These are phyloP conservation scores for Sardinella longiceps DNA, from an alignment of 2,797 vertebrate genomes.

Conservation along the genomic window DNA sequence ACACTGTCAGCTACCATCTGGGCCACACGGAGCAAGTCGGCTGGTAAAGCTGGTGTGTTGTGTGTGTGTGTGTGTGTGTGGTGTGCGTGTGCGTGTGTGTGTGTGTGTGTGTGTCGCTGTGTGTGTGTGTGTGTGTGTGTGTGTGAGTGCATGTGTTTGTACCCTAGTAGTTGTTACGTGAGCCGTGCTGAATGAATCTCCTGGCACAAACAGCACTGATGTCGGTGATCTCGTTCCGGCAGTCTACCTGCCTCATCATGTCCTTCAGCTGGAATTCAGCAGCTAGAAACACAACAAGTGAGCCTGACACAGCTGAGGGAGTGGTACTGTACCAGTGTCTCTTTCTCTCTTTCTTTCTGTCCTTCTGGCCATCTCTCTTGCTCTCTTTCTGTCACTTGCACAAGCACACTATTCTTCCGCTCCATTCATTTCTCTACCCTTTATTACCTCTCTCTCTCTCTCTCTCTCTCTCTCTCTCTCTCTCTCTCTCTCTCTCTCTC, in stretches of 20 bases:
- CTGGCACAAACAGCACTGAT: background rate
- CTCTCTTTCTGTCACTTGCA: background rate
- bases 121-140: background rate
- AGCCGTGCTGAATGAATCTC: background rate
- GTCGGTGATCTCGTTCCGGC: background rate
- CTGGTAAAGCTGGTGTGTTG: background rate
- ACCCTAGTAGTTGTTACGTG: background rate
- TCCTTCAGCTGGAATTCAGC: background rate
- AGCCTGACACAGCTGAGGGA: background rate
- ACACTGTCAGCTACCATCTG: background rate
- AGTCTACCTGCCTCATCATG: background rate
- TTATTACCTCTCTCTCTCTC: background rate
- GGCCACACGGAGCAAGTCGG: background rate
- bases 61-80: background rate
- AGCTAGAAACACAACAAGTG: background rate
- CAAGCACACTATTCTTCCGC: background rate
- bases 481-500: background rate
- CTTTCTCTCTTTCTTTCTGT: background rate
- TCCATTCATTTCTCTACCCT: no score
- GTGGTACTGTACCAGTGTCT: background rate
- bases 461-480: conserved; percentile 4
- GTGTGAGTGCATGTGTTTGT: background rate
- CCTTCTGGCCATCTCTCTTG: background rate
- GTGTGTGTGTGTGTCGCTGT: background rate
- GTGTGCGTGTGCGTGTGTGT: background rate